Conservation (phyloP, 2,888 invertebrate genomes). For the Ligdia adustata region DNA sequence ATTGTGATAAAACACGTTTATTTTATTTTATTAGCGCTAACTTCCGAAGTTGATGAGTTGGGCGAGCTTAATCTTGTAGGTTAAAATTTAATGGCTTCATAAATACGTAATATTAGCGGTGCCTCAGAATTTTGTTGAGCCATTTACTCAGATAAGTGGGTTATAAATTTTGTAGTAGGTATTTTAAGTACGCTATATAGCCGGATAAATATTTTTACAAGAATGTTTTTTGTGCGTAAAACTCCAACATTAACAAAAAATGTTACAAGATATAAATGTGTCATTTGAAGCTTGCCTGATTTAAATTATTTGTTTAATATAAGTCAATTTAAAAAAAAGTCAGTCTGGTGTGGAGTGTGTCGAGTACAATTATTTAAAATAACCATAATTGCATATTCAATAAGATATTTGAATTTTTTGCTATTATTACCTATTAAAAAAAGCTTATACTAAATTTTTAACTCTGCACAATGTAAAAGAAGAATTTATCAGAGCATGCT, state of each 20-base stretch:
- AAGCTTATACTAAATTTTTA: no score
- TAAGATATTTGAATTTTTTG: no score
- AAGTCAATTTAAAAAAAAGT: no score
- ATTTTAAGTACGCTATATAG: constrained; percentile 2
- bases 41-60: constrained; percentile 19
- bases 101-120: constrained; percentile 30
- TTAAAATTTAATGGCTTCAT: constrained; percentile 30
- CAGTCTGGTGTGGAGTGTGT: no score
- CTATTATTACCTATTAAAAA: no score
- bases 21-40: constrained; percentile 28
- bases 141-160: constrained; percentile 23
- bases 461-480: constrained; percentile 16
- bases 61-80: constrained; percentile 24
- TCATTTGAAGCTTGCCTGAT: no score
- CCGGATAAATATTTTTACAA: not conserved
- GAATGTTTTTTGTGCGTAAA: no score
- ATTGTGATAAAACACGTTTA: constrained; percentile 30
- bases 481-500: constrained; percentile 28
- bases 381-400: no score
- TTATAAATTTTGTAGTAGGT: constrained; percentile 10
- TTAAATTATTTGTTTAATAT: no score
- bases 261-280: no score
- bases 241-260: no score
- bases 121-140: constrained; percentile 29
- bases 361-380: no score